phyloP scores from a whole-genome alignment of 2,797 vertebrate species.

The Anabacerthia variegaticeps region DNA sequence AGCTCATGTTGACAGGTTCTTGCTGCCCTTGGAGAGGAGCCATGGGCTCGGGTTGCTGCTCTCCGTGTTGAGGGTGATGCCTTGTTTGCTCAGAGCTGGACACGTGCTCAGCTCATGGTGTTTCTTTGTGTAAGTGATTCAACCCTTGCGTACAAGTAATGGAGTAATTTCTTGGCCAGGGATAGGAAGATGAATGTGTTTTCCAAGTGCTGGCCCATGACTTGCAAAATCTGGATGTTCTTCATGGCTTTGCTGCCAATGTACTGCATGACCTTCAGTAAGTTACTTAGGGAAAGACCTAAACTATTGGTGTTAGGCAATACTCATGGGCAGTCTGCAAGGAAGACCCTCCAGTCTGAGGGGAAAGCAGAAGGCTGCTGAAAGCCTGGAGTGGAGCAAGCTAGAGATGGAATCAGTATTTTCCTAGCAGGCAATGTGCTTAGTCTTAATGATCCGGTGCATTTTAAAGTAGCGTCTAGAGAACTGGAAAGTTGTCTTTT shows the following conservation, averaged over 20 bases:
- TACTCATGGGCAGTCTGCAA: background rate
- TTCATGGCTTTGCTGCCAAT: background rate
- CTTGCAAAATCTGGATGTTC: background rate
- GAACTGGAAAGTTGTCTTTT: background rate
- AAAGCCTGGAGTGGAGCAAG: background rate
- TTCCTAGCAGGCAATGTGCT: background rate
- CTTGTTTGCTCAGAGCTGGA: background rate
- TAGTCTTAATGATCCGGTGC: accelerated
- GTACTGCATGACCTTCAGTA: background rate
- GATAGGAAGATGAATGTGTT: background rate
- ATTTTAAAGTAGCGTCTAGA: background rate
- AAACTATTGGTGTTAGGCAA: background rate
- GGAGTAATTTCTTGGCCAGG: background rate
- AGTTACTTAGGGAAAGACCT: background rate
- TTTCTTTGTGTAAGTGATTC: background rate
- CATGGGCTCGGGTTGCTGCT: background rate
- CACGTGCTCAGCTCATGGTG: accelerated
- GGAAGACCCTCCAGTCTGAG: background rate
- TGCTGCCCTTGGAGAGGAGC: background rate
- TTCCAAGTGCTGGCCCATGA: background rate
- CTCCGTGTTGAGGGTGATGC: background rate
- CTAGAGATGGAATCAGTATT: background rate
- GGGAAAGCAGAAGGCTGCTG: background rate
- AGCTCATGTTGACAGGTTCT: background rate
- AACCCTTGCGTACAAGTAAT: background rate